Evolutionary conservation across 2,113 vertebrate species (phyloP).

Genomic region (Panthera tigris): DNA sequence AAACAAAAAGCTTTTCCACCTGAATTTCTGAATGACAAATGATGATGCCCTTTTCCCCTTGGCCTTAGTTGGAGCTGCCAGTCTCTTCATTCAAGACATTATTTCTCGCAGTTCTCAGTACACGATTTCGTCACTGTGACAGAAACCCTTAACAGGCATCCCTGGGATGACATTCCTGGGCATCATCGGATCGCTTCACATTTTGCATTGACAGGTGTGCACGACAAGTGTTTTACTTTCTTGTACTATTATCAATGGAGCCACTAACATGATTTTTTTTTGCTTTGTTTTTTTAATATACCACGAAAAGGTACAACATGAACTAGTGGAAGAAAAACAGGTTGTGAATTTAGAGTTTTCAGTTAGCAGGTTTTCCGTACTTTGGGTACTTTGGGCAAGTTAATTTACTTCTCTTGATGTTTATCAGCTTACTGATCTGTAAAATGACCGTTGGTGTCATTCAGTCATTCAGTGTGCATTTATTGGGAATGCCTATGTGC

Average conservation of each 20-base stretch:
- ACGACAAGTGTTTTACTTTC: neutral
- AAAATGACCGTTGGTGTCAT: neutral
- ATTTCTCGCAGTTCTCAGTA: neutral
- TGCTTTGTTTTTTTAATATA: neutral
- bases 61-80: neutral
- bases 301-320: neutral
- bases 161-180: neutral
- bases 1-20: slow-evolving; percentile 59
- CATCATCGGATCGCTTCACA: accelerated
- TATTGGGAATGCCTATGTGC: neutral
- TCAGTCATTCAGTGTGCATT: neutral
- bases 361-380: neutral
- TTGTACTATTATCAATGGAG: neutral
- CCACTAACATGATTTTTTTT: neutral
- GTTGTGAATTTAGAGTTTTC: neutral
- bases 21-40: neutral
- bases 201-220: neutral
- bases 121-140: accelerated
- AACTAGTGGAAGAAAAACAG: neutral
- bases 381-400: neutral
- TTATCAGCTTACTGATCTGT: neutral
- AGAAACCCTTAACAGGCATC: neutral
- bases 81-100: neutral
- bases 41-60: neutral
- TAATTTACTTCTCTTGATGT: neutral